Conservation (phyloP, 2,113 vertebrate species). For the Periophthalmus modestus region DNA sequence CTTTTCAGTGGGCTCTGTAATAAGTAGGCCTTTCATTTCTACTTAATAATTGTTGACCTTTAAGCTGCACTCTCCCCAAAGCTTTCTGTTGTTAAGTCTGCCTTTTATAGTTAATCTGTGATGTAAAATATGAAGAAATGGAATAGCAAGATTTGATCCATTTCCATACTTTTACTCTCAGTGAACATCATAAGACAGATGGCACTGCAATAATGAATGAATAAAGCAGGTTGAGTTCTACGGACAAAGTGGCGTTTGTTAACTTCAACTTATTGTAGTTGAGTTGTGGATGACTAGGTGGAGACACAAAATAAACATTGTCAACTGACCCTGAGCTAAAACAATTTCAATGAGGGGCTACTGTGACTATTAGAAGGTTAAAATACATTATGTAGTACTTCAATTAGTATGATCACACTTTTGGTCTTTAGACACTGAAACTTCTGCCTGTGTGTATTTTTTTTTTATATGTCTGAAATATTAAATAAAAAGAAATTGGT, state of each 20-base stretch:
- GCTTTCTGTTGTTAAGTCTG: neutral
- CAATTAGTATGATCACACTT: neutral
- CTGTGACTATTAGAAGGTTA: neutral
- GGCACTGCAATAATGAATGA: neutral
- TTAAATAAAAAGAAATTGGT: neutral
- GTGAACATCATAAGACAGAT: neutral
- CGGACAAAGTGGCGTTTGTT: neutral
- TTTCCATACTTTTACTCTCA: neutral
- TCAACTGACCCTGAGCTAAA: neutral
- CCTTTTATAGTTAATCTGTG: neutral
- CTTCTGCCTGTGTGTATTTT: too few relatives aligned
- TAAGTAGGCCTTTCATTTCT: neutral
- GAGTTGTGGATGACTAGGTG: neutral
- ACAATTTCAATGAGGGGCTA: neutral
- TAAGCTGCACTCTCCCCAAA: neutral
- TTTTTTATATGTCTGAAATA: too few relatives aligned
- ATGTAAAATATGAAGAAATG: neutral
- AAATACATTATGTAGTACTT: too few relatives aligned
- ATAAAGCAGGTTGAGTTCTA: neutral
- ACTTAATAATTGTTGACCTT: neutral
- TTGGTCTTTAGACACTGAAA: neutral
- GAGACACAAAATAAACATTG: neutral
- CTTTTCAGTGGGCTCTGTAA: neutral
- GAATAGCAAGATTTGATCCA: neutral
- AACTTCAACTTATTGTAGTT: neutral